Evolutionary conservation across 2,113 vertebrate genomes (phyloP), one percentile per base, ranked within the genome.

Genomic region (Cephalopholis sonnerati): DNA sequence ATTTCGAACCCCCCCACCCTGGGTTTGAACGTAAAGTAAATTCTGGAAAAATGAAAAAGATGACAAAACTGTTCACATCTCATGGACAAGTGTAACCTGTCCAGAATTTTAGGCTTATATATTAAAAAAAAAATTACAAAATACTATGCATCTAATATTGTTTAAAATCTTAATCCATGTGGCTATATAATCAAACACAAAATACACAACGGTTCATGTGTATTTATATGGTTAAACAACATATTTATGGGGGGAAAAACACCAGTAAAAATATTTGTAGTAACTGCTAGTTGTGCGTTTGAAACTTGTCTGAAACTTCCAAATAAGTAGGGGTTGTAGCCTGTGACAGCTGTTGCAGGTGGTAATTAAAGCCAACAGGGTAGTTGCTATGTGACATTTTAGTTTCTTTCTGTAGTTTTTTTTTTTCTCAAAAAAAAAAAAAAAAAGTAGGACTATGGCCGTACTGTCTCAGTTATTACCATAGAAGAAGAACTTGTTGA

Each of bases 301-400:
- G 59, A 36, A 58, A 58, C 12, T 27, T 18, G 58, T 18, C 12
- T 25, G 32, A 36, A 72, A 62, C 24, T 7, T 15, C 20, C 24
- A 17, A 41, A 18, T 6, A 51, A 62, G 44, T 71, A 65, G 4
- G 53, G 51, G 51, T 65, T 59, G 10, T 13, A 66, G 61, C 54
- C 74, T 20, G 36, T 24, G 15, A 16, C 73, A 74, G 36, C 63
- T 84, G 29, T 48, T 72, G 13, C 16, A 61, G 44, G 18, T 24
- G 9, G 36, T 74, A 27, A 74, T 74, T 78, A 51, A 55, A 73
- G 10, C 9, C 7, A 57, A 2, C 57, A 24, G 25, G 50, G 12
- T 20, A 16, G 68, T 20, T 51, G n/a, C 32, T 27, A n/a, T 50
- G 7, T 24, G 50, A 69, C 64, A n/a, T 3, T 41, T 22, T 57